Percentiles rank a stretch among this genome's conserved stretches.
Evolutionary conservation across 2,113 vertebrate genomes (phyloP).

Genomic region (Symphodus melops): DNA sequence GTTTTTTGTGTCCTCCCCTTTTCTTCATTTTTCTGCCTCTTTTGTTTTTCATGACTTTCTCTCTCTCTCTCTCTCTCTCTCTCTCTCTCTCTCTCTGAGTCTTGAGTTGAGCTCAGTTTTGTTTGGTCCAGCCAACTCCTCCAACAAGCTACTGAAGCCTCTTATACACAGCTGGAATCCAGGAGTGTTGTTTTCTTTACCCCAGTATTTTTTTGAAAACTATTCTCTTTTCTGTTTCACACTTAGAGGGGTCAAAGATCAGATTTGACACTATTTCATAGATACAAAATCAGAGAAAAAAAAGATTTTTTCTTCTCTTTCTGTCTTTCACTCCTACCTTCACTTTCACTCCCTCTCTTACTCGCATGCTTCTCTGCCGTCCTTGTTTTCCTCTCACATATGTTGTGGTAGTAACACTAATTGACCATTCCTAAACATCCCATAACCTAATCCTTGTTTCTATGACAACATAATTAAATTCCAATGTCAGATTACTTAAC

Average conservation of each 20-base stretch:
- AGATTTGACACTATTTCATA: background rate
- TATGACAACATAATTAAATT: slow-evolving; percentile 70
- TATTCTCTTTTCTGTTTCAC: slow-evolving; percentile 3
- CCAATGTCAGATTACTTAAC: slow-evolving; percentile 68
- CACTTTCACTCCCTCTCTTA: background rate
- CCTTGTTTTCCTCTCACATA: slow-evolving; percentile 50
- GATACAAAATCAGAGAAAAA: background rate
- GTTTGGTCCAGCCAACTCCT: slow-evolving; percentile 22
- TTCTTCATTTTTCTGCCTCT: slow-evolving; percentile 36
- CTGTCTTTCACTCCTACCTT: background rate
- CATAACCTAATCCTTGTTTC: slow-evolving; percentile 72
- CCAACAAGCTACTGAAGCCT: slow-evolving; percentile 29
- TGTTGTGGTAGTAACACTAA: slow-evolving; percentile 70
- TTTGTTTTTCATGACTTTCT: slow-evolving; percentile 15
- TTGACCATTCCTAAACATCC: slow-evolving; percentile 75
- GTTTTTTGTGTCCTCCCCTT: slow-evolving; percentile 25
- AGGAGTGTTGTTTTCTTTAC: background rate
- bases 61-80: too few species aligned
- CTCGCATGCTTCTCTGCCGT: background rate
- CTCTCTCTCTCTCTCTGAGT: slow-evolving; percentile 5
- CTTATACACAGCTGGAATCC: slow-evolving; percentile 34
- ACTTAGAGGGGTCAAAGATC: slow-evolving; percentile 29
- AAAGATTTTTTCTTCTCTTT: background rate
- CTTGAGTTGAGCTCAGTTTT: slow-evolving; percentile 32
- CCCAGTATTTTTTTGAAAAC: background rate